phyloP scores from a whole-genome alignment of 2,888 invertebrate species.

The Cybosia mesomella region DNA sequence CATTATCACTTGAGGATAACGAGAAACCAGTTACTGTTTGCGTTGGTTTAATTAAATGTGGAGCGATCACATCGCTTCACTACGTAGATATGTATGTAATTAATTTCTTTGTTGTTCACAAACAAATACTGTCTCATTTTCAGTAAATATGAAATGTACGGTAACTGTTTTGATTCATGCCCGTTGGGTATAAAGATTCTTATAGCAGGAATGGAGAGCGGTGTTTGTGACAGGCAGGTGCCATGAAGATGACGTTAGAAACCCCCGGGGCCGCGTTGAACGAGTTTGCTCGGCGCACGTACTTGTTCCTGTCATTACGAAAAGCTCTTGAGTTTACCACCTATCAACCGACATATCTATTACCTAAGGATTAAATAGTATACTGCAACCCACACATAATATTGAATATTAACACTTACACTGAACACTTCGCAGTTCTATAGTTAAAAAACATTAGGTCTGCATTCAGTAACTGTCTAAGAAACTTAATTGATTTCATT shows the following conservation, averaged over 20 bases:
- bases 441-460: no score
- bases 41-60: conserved; percentile 58
- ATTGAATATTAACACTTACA: background rate
- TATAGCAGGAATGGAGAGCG: conserved; percentile 26
- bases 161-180: conserved; percentile 51
- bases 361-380: background rate
- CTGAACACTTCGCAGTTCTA: background rate
- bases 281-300: conserved; percentile 39
- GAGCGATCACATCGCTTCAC: conserved; percentile 40
- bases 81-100: conserved; percentile 34
- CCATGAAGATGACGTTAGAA: conserved; percentile 48
- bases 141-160: conserved; percentile 15
- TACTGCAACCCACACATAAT: background rate
- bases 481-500: background rate
- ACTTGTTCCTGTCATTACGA: conserved; percentile 42
- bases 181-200: conserved; percentile 41
- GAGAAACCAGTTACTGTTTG: conserved; percentile 52
- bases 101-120: conserved; percentile 26
- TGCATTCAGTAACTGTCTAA: background rate
- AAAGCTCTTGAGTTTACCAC: conserved; percentile 30
- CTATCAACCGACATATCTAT: conserved; percentile 26
- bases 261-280: conserved; percentile 38
- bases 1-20: conserved; percentile 45
- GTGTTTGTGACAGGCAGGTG: conserved; percentile 56
- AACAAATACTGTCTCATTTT: conserved; percentile 2